Evolutionary conservation across 92 coral and sea anemone genomes (phyloP).

Genomic region (Zoanthus sociatus): DNA sequence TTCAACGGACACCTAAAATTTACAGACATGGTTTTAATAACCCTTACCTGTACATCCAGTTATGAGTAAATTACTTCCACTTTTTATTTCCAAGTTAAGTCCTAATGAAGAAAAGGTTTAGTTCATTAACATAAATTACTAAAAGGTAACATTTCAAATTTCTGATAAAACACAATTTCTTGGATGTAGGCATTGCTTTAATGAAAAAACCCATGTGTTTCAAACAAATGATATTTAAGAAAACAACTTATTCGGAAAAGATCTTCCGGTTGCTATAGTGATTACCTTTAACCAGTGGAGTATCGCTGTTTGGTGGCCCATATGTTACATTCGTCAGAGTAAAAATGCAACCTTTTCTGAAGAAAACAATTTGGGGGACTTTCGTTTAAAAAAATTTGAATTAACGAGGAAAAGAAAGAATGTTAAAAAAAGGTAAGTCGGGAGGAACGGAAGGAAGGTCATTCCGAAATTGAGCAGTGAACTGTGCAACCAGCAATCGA

Average conservation of each 20-base stretch:
- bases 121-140: neutral
- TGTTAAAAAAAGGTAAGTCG: neutral
- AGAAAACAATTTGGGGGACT: neutral
- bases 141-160: too few species aligned
- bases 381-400: neutral
- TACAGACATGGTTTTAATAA: too few species aligned
- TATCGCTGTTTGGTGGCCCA: constrained; percentile 76
- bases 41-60: constrained; percentile 90
- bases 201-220: neutral
- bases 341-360: constrained; percentile 56
- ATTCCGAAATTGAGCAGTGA: too few species aligned
- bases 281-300: constrained; percentile 80
- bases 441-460: neutral
- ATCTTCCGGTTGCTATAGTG: neutral
- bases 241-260: neutral
- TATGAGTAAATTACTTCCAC: constrained; percentile 81
- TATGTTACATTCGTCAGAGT: constrained; percentile 72
- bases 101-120: constrained; percentile 27
- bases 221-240: neutral
- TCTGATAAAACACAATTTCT: too few species aligned
- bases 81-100: constrained; percentile 72
- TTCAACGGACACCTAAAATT: too few species aligned
- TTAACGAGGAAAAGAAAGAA: neutral
- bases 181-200: too few species aligned
- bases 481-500: too few species aligned